Base-by-base conservation (phyloP, 2,113 vertebrate species). In the Cricetomys ansorgei region DNA sequence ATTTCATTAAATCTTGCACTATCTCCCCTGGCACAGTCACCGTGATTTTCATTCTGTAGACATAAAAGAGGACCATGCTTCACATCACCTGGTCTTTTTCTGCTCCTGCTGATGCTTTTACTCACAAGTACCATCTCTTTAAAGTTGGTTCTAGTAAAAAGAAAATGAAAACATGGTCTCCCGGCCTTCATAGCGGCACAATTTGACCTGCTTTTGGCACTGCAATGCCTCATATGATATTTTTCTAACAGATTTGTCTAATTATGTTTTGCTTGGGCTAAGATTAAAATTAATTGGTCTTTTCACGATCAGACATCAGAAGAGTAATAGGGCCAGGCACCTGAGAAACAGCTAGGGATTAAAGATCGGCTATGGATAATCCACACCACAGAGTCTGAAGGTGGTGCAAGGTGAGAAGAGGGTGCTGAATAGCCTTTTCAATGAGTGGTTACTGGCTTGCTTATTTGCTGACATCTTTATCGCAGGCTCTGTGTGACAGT, bases 271-370 rank as follows among this genome's bases (percentile, higher is more conserved):
- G 84, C 80, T 65, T 86, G 57, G 45, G 70, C 91, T 95, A 86
- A 89, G 96, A 95, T 97, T 62, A 94, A 95, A 97, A 96, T 97
- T 91, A 94, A 96, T 91, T 95, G 90, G 76, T 94, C 93, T 94
- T 95, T 97, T 96, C 73, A 48, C 69, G 55, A 95, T 91, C 85
- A 91, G 81, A 69, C 80, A 29, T 73, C 16, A 37, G 76, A 81
- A 93, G 89, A 89, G 31, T 79, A 95, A 96, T 67, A 94, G 69
- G 84, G 70, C 88, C 90, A 96, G 95, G 48, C 59, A 86, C 69
- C 93, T 50, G 90, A 93, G 97, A 87, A 80, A 57, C 57, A 84
- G 37, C 23, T 37, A 11, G 81, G 94, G 75, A 72, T 11, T 75
- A 57, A n/a, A 72, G 73, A 85, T 72, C 31, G 37, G 73, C 16